Evolutionary conservation across 2,113 vertebrate genomes (phyloP).

Genomic region (Bujurquina vittata): DNA sequence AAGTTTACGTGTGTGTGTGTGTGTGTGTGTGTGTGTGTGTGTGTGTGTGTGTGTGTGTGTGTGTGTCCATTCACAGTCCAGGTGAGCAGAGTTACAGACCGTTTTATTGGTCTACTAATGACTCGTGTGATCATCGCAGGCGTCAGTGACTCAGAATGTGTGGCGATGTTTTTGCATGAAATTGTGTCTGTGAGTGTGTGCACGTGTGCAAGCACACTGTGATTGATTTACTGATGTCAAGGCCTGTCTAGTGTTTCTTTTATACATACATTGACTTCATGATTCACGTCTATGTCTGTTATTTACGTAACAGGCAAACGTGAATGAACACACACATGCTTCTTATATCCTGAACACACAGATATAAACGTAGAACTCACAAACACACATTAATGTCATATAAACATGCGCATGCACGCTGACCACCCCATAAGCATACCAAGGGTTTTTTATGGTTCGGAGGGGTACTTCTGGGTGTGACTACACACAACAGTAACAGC

Average conservation of each 20-base stretch:
- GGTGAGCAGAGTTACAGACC: slow-evolving; percentile 67
- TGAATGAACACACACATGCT: not conserved
- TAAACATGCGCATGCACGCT: slow-evolving; percentile 6
- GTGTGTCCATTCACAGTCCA: slow-evolving; percentile 50
- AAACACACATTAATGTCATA: not conserved
- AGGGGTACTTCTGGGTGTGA: not conserved
- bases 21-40: not conserved
- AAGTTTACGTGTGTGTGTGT: not conserved
- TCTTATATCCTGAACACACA: not conserved
- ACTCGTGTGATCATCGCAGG: slow-evolving; percentile 49
- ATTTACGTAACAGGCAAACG: slow-evolving; percentile 22
- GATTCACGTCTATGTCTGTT: slow-evolving; percentile 3
- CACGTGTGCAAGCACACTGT: not conserved
- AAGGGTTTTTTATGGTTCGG: not conserved
- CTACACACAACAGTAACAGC: slow-evolving; percentile 1
- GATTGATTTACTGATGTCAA: slow-evolving; percentile 51
- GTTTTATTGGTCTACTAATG: slow-evolving; percentile 58
- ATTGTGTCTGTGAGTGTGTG: not conserved
- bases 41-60: slow-evolving; percentile 1
- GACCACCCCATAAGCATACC: not conserved
- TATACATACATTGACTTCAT: not conserved
- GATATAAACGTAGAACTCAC: not conserved
- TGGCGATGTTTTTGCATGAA: slow-evolving; percentile 37
- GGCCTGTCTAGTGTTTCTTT: slow-evolving; percentile 16
- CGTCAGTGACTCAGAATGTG: slow-evolving; percentile 46